Evolutionary conservation across 2,888 invertebrate species (phyloP).

Genomic region (Drosophila mimica): DNA sequence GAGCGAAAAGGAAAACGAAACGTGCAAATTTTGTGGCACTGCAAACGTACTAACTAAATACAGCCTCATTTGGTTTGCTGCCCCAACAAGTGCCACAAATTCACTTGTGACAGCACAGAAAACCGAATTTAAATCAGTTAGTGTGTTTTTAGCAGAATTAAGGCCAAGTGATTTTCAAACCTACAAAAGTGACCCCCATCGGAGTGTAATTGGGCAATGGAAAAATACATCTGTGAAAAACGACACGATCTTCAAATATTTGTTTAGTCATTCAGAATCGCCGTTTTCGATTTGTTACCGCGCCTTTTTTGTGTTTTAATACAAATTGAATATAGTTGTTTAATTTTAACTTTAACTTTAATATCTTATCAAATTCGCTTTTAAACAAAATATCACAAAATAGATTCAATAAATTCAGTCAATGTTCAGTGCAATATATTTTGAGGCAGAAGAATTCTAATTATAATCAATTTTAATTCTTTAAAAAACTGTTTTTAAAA

Average conservation of each 20-base stretch:
- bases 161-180: neutral
- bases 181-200: neutral
- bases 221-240: neutral
- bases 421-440: neutral
- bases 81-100: neutral
- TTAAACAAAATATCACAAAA: neutral
- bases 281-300: neutral
- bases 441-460: too few relatives aligned
- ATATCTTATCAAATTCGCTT: neutral
- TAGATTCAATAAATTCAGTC: too few relatives aligned
- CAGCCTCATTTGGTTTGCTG: too few relatives aligned
- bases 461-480: neutral
- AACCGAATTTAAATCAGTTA: neutral
- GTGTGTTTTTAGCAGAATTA: neutral
- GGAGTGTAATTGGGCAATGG: neutral
- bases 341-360: neutral
- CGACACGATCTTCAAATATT: neutral
- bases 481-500: neutral
- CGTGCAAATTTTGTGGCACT: constrained; percentile 14
- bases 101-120: neutral
- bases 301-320: neutral
- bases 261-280: neutral
- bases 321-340: neutral
- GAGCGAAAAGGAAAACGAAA: constrained; percentile 13
- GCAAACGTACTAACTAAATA: neutral